Base-by-base conservation (phyloP, 1,140 invertebrate genomes). In the Hyposmocoma kahamanoa region DNA sequence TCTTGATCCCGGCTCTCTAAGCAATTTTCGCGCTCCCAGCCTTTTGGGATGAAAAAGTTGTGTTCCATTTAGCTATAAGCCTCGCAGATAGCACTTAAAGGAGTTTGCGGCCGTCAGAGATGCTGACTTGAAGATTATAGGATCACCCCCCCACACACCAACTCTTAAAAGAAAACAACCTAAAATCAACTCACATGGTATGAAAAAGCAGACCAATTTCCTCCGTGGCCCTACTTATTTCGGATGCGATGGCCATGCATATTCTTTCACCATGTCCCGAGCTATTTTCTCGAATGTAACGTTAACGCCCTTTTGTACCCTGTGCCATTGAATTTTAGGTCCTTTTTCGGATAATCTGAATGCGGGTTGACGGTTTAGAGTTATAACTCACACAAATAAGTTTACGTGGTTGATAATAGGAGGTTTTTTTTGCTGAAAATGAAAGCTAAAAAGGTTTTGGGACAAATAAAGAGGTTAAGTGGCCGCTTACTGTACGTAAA, bases 31-130 rank as follows among this genome's bases (percentile, higher is more conserved):
- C 50, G 36, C 59, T 59, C 30, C 59, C 51, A 41, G 42, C 36
- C 48, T 58, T 59, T 50, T 48, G 53, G 62, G 56, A 68, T 66
- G 63, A 72, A 71, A 73, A 69, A 72, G 68, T 67, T 67, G 70
- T 73, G 64, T 73, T 73, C 66, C 70, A 73, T 73, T 72, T 69
- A 72, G 67, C 62, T 55, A 67, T 72, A 72, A 76, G 67, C 67
- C 57, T 60, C 42, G 41, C 44, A 54, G 67, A 72, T 71, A 62
- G 63, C 65, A 68, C 65, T 71, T 72, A 68, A 67, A 76, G 65
- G 60, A 68, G 67, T 75, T 76, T 68, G 65, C 53, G 62, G 56
- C 54, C 56, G 50, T 60, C 59, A 57, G 60, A 67, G 61, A 69
- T 70, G 70, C 72, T 73, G 72, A 72, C 63, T 73, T 50, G 53